These are phyloP conservation scores for Eupithecia dodoneata DNA, from an alignment of 2,888 invertebrate species.

Conservation along the genomic window DNA sequence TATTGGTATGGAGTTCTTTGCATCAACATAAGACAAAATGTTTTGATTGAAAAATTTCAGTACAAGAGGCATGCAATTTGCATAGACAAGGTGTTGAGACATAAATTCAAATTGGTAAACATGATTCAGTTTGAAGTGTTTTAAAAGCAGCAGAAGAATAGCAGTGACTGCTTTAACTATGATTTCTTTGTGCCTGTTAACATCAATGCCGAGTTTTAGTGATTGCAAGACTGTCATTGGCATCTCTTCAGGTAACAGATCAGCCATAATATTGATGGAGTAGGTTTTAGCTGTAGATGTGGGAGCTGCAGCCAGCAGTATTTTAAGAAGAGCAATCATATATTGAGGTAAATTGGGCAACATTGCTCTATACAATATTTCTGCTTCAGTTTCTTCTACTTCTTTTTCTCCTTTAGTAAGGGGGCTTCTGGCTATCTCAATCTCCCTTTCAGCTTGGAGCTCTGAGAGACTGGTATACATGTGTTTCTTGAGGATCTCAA, in stretches of 20 bases:
- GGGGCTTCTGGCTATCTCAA: conserved; percentile 95
- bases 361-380: conserved; percentile 96
- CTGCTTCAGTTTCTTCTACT: conserved; percentile 92
- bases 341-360: conserved; percentile 98
- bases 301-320: conserved; percentile 98
- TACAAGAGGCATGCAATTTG: conserved; percentile 99
- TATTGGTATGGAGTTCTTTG: conserved; percentile 96
- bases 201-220: conserved; percentile 97
- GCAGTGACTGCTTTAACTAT: conserved; percentile 98
- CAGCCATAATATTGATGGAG: conserved; percentile 98
- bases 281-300: conserved; percentile 99
- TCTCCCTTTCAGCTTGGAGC: conserved; percentile 95
- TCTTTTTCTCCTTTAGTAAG: conserved; percentile 92
- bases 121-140: conserved; percentile 98
- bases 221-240: conserved; percentile 97
- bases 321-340: conserved; percentile 98
- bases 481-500: conserved; percentile 95
- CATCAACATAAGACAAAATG: conserved; percentile 96
- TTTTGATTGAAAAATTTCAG: conserved; percentile 99
- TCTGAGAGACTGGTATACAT: conserved; percentile 97
- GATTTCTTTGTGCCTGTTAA: conserved; percentile 99
- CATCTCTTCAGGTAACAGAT: conserved; percentile 98
- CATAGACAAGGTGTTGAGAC: conserved; percentile 99
- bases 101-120: conserved; percentile 99
- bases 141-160: conserved; percentile 94